These are phyloP conservation scores for Phoxinus phoxinus DNA, from an alignment of 2,113 vertebrate species.

Conservation along the genomic window DNA sequence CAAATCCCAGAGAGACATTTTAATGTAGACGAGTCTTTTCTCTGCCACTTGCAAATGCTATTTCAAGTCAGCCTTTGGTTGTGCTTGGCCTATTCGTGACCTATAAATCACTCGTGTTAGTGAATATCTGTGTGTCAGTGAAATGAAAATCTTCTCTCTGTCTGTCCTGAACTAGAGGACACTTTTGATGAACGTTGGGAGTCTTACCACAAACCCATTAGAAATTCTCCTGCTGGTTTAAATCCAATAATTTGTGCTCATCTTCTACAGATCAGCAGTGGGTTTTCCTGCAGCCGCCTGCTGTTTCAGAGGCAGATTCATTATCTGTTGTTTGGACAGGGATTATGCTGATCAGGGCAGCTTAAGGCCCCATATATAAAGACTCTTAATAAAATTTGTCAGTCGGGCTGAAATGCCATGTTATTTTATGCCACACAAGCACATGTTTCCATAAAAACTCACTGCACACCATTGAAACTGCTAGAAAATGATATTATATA, in stretches of 20 bases:
- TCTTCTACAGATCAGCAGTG: constrained; percentile 62
- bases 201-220: constrained; percentile 76
- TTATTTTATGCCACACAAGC: constrained; percentile 65
- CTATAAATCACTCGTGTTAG: neutral
- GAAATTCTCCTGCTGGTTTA: constrained; percentile 75
- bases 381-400: constrained; percentile 79
- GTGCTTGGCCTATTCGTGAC: neutral
- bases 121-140: constrained; percentile 24
- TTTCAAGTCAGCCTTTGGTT: neutral
- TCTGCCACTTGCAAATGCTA: neutral
- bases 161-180: constrained; percentile 45
- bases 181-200: constrained; percentile 69
- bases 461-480: neutral
- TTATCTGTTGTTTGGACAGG: constrained; percentile 80
- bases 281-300: constrained; percentile 62
- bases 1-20: neutral
- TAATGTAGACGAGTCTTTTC: neutral
- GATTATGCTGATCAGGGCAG: constrained; percentile 77
- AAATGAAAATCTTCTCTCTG: constrained; percentile 16
- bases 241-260: constrained; percentile 78
- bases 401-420: constrained; percentile 66
- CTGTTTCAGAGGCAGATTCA: constrained; percentile 72
- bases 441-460: constrained; percentile 28
- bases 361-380: constrained; percentile 76
- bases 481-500: neutral